Percentiles rank a stretch among this genome's conserved stretches.
Conservation (phyloP, 35 echinoderm and acorn worm species). For the Apostichopus californicus region DNA sequence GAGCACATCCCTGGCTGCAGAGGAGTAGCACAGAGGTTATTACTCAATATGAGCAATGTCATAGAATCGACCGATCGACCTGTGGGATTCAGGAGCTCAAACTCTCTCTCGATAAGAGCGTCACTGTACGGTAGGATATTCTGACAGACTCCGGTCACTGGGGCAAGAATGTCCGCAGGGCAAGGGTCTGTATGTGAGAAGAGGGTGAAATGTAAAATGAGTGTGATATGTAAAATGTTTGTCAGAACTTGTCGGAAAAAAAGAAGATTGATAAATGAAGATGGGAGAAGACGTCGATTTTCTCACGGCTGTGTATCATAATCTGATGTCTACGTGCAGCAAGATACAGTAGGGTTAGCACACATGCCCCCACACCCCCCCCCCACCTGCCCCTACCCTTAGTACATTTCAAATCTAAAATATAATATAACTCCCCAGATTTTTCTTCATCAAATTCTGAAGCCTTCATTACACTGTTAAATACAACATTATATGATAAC, state of each 20-base stretch:
- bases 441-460: no score
- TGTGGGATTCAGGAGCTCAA: background rate
- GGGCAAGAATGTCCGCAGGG: background rate
- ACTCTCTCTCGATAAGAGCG: background rate
- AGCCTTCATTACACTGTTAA: no score
- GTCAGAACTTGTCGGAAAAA: background rate
- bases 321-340: no score
- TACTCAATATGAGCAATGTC: background rate
- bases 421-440: no score
- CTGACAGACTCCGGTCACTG: conserved; percentile 10
- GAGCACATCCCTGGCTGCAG: background rate
- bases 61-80: background rate
- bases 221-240: background rate
- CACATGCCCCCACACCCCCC: no score
- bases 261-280: background rate
- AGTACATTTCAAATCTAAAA: no score
- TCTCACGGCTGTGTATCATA: no score
- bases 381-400: no score
- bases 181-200: conserved; percentile 14
- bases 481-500: no score
- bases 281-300: background rate
- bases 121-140: conserved; percentile 6
- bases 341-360: no score
- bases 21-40: background rate
- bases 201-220: background rate